A percentile compares a stretch with the other conserved stretches of the same genome.
Conservation (phyloP, 1,140 invertebrate species). For the Glossosoma conforme region DNA sequence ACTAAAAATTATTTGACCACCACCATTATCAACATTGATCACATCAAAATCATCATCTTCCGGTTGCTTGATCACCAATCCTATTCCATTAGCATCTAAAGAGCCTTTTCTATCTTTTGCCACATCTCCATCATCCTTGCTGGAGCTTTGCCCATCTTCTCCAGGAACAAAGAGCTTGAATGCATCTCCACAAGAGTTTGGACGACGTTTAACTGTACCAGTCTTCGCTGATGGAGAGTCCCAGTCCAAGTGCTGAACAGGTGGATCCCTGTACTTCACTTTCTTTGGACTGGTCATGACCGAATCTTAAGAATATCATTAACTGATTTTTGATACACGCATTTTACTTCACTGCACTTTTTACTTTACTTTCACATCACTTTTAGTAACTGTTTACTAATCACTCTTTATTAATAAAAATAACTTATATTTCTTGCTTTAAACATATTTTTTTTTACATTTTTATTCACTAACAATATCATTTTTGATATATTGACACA, state of each 20-base stretch:
- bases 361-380: neutral
- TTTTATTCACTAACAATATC: no score
- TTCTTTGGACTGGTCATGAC: conserved; percentile 50
- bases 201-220: conserved; percentile 59
- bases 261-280: conserved; percentile 39
- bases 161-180: conserved; percentile 1
- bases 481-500: no score
- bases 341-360: neutral
- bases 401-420: no score
- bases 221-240: conserved; percentile 63
- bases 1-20: neutral
- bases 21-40: neutral
- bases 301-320: no score
- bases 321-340: conserved; percentile 33
- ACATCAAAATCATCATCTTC: conserved; percentile 1
- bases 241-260: conserved; percentile 54
- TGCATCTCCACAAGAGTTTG: conserved; percentile 46
- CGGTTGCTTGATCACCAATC: conserved; percentile 1
- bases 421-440: no score
- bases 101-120: conserved; percentile 20
- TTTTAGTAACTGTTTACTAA: no score
- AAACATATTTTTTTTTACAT: no score
- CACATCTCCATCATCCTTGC: neutral
- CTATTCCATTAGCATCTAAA: conserved; percentile 12
- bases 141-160: neutral